These are phyloP conservation scores for Notarius lentiginosus DNA, from an alignment of 2,113 vertebrate genomes.

Conservation along the genomic window DNA sequence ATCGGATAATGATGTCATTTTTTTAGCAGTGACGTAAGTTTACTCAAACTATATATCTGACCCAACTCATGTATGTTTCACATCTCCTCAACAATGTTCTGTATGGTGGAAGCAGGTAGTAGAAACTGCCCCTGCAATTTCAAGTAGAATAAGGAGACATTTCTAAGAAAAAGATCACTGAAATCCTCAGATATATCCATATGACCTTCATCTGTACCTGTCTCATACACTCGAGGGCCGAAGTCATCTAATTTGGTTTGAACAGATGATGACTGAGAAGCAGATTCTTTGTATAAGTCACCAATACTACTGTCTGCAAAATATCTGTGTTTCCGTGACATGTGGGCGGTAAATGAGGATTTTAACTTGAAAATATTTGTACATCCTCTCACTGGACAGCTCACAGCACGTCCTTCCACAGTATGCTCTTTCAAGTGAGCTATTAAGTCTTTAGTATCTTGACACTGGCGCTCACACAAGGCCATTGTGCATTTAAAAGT, in stretches of 20 bases:
- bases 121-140: conserved; percentile 53
- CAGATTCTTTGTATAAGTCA: background rate
- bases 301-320: background rate
- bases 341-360: conserved; percentile 30
- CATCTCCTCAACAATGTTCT: conserved; percentile 52
- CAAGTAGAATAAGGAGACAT: conserved; percentile 46
- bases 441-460: background rate
- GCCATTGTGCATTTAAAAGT: too few species aligned
- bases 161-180: conserved; percentile 47
- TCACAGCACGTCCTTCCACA: background rate
- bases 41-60: conserved; percentile 45
- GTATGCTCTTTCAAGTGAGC: conserved; percentile 28
- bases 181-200: conserved; percentile 29
- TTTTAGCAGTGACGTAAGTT: conserved; percentile 29
- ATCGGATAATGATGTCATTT: background rate
- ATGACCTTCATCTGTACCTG: conserved; percentile 17
- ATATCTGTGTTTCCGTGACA: background rate
- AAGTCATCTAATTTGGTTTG: too few species aligned
- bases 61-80: conserved; percentile 50
- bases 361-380: background rate
- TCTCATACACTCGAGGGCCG: too few species aligned
- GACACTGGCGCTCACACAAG: too few species aligned
- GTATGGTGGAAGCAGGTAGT: conserved; percentile 43
- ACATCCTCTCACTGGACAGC: background rate
- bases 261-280: background rate